Conservation (phyloP, 2,113 vertebrate species). For the Vimba vimba region DNA sequence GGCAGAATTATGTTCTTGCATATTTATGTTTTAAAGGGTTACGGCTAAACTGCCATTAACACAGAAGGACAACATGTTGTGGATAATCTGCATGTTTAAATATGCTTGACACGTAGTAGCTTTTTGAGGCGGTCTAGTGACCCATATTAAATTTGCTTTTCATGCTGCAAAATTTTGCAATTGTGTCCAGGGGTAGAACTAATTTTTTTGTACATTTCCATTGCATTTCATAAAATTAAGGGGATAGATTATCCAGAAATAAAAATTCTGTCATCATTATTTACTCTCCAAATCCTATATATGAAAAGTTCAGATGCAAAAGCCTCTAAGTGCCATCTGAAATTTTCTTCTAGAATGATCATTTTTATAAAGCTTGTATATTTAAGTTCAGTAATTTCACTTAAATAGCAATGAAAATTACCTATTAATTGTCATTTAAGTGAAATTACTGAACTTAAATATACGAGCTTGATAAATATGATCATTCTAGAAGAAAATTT, state of each 20-base stretch:
- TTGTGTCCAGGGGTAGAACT: neutral
- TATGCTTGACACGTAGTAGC: neutral
- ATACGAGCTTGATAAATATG: no score
- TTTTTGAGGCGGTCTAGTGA: conserved; percentile 12
- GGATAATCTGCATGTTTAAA: conserved; percentile 45
- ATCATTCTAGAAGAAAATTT: no score
- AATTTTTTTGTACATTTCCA: neutral
- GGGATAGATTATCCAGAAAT: neutral
- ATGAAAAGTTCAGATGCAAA: no score
- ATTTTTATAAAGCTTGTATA: no score
- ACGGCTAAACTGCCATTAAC: conserved; percentile 30
- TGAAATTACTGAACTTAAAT: no score
- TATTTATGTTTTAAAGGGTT: conserved; percentile 52
- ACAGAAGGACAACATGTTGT: conserved; percentile 30
- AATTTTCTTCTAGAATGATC: no score
- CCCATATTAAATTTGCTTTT: conserved; percentile 32
- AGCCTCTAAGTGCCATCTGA: no score
- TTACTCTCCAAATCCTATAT: neutral
- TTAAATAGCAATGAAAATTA: no score
- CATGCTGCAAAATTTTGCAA: neutral
- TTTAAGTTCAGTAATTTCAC: no score
- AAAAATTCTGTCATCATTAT: neutral
- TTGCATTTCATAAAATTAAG: neutral
- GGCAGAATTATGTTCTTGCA: conserved; percentile 45
- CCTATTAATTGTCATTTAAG: no score